Evolutionary conservation across 2,113 vertebrate species (phyloP).

Genomic region (Chrysemys picta): DNA sequence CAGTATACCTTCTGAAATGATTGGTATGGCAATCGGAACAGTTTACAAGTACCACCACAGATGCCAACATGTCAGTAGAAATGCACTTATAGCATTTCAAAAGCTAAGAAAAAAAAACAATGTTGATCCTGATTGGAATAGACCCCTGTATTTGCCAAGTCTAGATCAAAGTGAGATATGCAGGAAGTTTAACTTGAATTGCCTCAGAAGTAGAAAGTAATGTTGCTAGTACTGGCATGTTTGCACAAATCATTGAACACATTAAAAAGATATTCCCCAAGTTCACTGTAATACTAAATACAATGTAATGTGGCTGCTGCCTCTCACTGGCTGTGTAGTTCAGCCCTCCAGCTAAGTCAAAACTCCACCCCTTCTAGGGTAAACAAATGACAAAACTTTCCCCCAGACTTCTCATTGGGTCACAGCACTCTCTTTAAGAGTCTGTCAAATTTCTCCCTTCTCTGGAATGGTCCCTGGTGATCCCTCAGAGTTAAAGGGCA

Average conservation of each 20-base stretch:
- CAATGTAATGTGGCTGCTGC: background rate
- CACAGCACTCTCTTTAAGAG: background rate
- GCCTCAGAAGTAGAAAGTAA: background rate
- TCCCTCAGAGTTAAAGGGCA: background rate
- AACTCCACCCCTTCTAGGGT: background rate
- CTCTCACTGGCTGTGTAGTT: background rate
- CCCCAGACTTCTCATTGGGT: background rate
- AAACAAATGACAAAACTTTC: background rate
- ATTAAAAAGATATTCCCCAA: slow-evolving; percentile 15
- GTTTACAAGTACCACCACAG: slow-evolving; percentile 68
- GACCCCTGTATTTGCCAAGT: slow-evolving; percentile 32
- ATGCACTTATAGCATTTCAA: slow-evolving; percentile 43
- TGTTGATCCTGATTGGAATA: slow-evolving; percentile 65
- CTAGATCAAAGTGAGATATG: background rate
- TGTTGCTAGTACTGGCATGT: background rate
- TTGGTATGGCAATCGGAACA: slow-evolving; percentile 62
- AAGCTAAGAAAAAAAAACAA: slow-evolving; percentile 62
- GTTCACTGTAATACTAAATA: fast-evolving
- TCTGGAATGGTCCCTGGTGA: background rate
- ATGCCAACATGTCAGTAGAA: slow-evolving; percentile 63
- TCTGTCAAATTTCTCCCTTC: background rate
- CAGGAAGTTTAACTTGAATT: background rate
- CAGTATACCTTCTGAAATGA: slow-evolving; percentile 56
- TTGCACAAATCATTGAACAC: background rate
- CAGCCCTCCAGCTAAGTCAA: background rate